Conservation (phyloP, 1,140 invertebrate genomes). For the Bombus breviceps region DNA sequence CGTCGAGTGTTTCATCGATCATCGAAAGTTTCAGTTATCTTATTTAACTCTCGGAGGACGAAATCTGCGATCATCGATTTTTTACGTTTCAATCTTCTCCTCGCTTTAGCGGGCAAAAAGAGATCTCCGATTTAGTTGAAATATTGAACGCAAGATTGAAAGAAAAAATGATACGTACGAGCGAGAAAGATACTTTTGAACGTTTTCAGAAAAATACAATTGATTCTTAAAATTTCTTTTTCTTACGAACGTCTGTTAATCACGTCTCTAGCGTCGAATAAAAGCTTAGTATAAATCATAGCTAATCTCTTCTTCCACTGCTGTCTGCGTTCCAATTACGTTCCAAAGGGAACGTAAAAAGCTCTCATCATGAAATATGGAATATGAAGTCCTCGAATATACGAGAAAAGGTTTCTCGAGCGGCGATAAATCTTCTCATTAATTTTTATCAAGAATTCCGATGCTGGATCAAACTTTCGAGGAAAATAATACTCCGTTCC, state of each 20-base stretch:
- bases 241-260: background rate
- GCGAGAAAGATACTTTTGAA: too few species aligned
- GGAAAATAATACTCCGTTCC: background rate
- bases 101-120: too few species aligned
- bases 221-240: background rate
- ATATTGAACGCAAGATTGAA: too few species aligned
- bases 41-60: background rate
- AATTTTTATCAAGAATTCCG: background rate
- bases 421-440: background rate
- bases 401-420: background rate
- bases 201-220: too few species aligned
- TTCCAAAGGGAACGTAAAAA: background rate
- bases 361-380: background rate
- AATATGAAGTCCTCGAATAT: background rate
- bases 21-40: background rate
- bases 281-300: background rate
- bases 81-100: too few species aligned
- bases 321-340: background rate
- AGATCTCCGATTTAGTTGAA: too few species aligned
- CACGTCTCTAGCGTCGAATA: background rate
- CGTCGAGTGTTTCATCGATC: background rate
- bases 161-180: too few species aligned
- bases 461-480: background rate
- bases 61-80: too few species aligned
- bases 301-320: background rate